These are phyloP conservation scores for Sminthurides aquaticus DNA, from an alignment of 2,888 invertebrate genomes.

Conservation along the genomic window DNA sequence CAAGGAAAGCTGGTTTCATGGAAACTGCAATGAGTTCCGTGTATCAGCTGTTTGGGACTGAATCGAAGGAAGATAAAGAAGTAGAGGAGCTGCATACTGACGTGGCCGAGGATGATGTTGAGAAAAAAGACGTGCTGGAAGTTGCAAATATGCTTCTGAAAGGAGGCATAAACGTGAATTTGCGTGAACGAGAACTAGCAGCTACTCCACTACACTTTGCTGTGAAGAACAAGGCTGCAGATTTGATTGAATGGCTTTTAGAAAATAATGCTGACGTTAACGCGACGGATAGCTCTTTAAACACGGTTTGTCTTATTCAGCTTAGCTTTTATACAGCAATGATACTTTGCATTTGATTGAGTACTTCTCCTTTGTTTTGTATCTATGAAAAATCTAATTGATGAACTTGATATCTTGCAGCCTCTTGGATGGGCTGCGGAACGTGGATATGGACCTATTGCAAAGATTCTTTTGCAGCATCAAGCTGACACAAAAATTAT, in stretches of 20 bases:
- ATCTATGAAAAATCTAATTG: too few relatives aligned
- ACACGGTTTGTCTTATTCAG: too few relatives aligned
- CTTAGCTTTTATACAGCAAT: too few relatives aligned
- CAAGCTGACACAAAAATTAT: constrained; percentile 5
- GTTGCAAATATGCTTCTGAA: constrained; percentile 12
- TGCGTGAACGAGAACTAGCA: neutral
- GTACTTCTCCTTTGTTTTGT: neutral
- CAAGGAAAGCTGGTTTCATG: neutral
- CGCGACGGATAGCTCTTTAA: constrained; percentile 10
- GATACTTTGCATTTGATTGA: neutral
- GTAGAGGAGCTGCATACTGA: constrained; percentile 1
- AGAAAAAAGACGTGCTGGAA: neutral
- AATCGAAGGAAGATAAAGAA: neutral
- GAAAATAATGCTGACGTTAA: constrained; percentile 26
- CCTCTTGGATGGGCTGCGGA: constrained; percentile 18
- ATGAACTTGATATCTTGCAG: constrained; percentile 8
- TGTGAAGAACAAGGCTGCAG: constrained; percentile 6
- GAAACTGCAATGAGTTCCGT: neutral
- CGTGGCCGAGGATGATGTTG: too few relatives aligned
- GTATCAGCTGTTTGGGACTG: neutral
- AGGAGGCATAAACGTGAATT: constrained; percentile 10
- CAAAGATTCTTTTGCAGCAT: constrained; percentile 8
- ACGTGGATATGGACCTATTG: constrained; percentile 13
- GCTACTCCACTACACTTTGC: constrained; percentile 19
- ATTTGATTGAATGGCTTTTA: constrained; percentile 17